A percentile compares a stretch with the other conserved stretches of the same genome.
These are phyloP conservation scores for Oikopleura dioica DNA, from an alignment of 23 tunicate genomes.

Conservation along the genomic window DNA sequence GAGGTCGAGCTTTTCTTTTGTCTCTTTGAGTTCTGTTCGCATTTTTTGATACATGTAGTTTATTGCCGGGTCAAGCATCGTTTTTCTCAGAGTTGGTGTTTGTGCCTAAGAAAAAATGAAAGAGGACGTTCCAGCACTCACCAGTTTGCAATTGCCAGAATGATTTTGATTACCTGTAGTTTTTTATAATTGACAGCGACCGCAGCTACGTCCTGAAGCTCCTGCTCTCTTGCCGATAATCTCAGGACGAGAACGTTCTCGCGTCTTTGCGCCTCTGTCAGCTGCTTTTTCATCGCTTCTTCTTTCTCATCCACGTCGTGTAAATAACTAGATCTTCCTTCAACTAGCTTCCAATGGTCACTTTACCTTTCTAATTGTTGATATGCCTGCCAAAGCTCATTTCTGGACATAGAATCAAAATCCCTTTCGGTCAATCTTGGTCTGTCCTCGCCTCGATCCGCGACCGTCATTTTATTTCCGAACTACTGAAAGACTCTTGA, in stretches of 20 bases:
- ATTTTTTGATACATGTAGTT: conserved; percentile 60
- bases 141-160: too few species aligned
- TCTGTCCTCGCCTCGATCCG: not conserved
- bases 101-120: conserved; percentile 32
- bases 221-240: conserved; percentile 70
- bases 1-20: conserved; percentile 75
- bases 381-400: conserved; percentile 6
- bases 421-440: conserved; percentile 7
- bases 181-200: conserved; percentile 10
- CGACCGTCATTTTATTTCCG: too few species aligned
- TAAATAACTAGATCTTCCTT: conserved; percentile 12
- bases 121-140: too few species aligned
- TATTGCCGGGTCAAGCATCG: conserved; percentile 65
- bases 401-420: conserved; percentile 6
- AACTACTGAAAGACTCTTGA: too few species aligned
- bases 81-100: conserved; percentile 35
- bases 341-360: too few species aligned
- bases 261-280: conserved; percentile 38
- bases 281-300: conserved; percentile 9
- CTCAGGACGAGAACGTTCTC: conserved; percentile 81
- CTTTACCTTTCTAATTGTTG: conserved; percentile 12
- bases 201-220: conserved; percentile 50
- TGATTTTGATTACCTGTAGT: not conserved
- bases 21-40: conserved; percentile 55
- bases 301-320: conserved; percentile 11